Base-by-base conservation (phyloP, 2,113 vertebrate genomes). In the Hippocampus zosterae region DNA sequence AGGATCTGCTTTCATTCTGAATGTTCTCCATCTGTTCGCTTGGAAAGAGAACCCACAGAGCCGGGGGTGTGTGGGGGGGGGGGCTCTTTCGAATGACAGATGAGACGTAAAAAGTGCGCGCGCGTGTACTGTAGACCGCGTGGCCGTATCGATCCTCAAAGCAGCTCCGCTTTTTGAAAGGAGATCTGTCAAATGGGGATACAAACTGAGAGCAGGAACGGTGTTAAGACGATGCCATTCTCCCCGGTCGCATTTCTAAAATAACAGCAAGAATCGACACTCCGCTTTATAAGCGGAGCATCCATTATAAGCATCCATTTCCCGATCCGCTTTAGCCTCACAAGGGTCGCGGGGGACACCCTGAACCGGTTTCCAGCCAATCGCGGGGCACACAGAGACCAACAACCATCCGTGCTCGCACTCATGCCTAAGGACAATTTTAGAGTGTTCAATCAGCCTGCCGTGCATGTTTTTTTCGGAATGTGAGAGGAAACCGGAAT, bases 1-100 rank as follows among this genome's bases (percentile, higher is more conserved):
- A 75, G 78, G 81, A 86, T 82, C 80, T 88, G 86, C 89, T 90
- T 91, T 90, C 87, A 90, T 81, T 88, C 81, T 85, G 82, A 88
- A 84, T 87, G 81, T 81, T 85, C 76, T 60, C 90, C 87, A 89
- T 91, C 88, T 91, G 90, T 81, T 87, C 81, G 69, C 69, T 74
- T 81, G 82, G 72, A 87, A 84, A 86, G 79, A 80, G 75, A 88
- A 67, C 72, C 82, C 67, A 48, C 65, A 41, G 77, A 80, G 83
- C 73, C 70, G 79, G 75, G 79, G 81, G 83, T 84, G 83, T 84
- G 25, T 69, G 79, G 75, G 33, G 5, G 33, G 79, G 81, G 83
- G 84, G 83, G 84, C 70, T 81, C 83, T 84, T 74, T 86, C 78
- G 76, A 84, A 69, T 81, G 84, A 88, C 85, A 88, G 86, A 90